Conservation (phyloP, 2,113 vertebrate species). For the Callorhinus ursinus region DNA sequence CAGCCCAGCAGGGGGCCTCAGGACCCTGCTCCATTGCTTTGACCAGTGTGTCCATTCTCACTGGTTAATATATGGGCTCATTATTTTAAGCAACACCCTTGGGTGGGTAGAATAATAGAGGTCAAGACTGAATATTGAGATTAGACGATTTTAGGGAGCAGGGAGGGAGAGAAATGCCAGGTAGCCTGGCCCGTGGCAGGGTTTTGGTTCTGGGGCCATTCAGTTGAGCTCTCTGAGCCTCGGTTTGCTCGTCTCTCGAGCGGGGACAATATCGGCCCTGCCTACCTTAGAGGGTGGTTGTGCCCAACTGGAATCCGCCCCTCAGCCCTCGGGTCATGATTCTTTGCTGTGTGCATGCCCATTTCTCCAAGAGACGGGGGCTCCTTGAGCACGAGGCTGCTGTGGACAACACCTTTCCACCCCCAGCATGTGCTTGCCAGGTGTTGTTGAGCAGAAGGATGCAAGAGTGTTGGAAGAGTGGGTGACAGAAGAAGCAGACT, state of each 20-base stretch:
- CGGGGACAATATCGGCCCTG: not conserved
- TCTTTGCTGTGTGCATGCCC: not conserved
- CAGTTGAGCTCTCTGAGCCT: not conserved
- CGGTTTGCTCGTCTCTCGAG: not conserved
- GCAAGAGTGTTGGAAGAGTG: not conserved
- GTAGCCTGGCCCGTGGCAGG: not conserved
- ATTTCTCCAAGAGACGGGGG: not conserved
- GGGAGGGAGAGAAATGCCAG: not conserved
- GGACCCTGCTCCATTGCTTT: constrained; percentile 15
- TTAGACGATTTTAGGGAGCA: not conserved
- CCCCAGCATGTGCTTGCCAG: not conserved
- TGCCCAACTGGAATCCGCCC: not conserved
- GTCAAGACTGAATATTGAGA: not conserved
- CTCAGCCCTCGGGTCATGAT: not conserved
- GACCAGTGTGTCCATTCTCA: not conserved
- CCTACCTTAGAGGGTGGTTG: not conserved
- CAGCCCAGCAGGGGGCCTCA: constrained; percentile 66
- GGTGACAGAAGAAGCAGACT: not conserved
- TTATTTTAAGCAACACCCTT: not conserved
- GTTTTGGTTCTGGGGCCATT: not conserved
- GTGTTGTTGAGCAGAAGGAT: not conserved
- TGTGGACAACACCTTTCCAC: not conserved
- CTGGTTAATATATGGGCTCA: not conserved
- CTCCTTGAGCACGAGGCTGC: not conserved
- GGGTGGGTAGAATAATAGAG: not conserved